A percentile compares a stretch with the other conserved stretches of the same genome.
Evolutionary conservation across 1,140 invertebrate species (phyloP).

Genomic region (Ips typographus): DNA sequence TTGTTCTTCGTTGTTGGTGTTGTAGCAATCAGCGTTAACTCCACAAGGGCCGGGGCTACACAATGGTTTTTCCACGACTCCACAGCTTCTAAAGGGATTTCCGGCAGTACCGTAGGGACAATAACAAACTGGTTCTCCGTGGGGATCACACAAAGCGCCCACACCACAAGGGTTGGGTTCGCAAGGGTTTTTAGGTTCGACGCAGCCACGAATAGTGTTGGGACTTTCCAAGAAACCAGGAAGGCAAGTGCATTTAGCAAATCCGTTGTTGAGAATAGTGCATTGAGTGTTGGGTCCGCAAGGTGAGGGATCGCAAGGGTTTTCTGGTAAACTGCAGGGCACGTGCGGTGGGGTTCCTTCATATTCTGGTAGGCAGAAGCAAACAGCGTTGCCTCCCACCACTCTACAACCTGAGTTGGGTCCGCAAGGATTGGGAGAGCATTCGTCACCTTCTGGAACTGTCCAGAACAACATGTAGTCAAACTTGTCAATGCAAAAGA

Average conservation of each 20-base stretch:
- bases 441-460: constrained; percentile 87
- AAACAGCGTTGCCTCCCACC: constrained; percentile 69
- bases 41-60: constrained; percentile 80
- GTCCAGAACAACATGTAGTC: constrained; percentile 10
- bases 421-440: constrained; percentile 81
- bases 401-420: constrained; percentile 77
- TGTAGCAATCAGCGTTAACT: constrained; percentile 77
- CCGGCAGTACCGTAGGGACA: constrained; percentile 74
- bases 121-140: constrained; percentile 74
- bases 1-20: constrained; percentile 69
- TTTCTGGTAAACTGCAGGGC: constrained; percentile 65
- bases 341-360: constrained; percentile 79
- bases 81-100: constrained; percentile 76
- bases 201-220: constrained; percentile 82
- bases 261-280: constrained; percentile 74
- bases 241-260: constrained; percentile 84
- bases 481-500: constrained; percentile 9
- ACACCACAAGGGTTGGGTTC: constrained; percentile 79
- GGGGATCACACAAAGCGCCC: constrained; percentile 77
- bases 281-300: constrained; percentile 89
- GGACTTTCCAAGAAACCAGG: constrained; percentile 81
- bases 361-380: constrained; percentile 85
- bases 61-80: constrained; percentile 58
- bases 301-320: constrained; percentile 81
- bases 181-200: constrained; percentile 74